Percentiles rank a stretch among this genome's conserved stretches.
Conservation (phyloP, 2,113 vertebrate species). For the Anguilla rostrata region DNA sequence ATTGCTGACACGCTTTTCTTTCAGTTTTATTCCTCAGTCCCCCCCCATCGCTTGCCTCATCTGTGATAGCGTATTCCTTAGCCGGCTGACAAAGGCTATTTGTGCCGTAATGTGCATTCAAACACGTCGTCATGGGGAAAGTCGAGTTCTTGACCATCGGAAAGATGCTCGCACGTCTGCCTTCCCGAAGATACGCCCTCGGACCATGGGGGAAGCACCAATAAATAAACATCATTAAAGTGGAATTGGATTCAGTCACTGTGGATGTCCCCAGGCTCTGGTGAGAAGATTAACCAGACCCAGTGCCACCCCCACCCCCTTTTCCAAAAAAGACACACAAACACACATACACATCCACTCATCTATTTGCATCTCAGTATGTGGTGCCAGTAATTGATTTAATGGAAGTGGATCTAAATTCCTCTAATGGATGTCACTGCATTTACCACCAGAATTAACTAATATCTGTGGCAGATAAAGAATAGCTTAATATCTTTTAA, state of each 20-base stretch:
- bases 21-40: background rate
- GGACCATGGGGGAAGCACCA: background rate
- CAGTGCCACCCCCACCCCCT: background rate
- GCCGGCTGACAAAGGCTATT: background rate
- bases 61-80: background rate
- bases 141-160: background rate
- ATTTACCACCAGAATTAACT: conserved; percentile 21
- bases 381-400: conserved; percentile 32
- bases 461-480: conserved; percentile 28
- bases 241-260: conserved; percentile 20
- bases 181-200: conserved; percentile 15
- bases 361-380: conserved; percentile 24
- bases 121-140: no score
- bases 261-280: conserved; percentile 7
- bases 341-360: background rate
- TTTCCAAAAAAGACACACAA: background rate
- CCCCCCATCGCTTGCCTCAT: background rate
- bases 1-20: background rate
- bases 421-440: conserved; percentile 31
- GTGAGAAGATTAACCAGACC: conserved; percentile 37
- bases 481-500: conserved; percentile 41
- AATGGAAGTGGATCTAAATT: conserved; percentile 41
- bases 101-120: background rate
- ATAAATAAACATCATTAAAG: conserved; percentile 50
- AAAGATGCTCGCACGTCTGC: background rate